A percentile compares a stretch with the other conserved stretches of the same genome.
Conservation (phyloP, 1,140 invertebrate genomes). For the Drosophila sulfurigaster region DNA sequence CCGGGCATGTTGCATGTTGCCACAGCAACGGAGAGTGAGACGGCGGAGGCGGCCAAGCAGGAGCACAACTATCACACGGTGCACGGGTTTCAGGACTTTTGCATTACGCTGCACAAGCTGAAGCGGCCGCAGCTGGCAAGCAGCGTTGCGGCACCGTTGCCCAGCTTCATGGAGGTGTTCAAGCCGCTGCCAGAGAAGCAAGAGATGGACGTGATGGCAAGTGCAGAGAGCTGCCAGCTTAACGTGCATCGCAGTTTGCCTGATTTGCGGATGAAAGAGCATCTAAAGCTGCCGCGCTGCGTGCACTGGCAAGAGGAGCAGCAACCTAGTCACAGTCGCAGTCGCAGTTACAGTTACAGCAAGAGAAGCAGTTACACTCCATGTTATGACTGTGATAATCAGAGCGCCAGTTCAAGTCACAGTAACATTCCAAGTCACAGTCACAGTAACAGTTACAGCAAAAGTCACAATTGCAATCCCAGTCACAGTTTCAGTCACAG, state of each 20-base stretch:
- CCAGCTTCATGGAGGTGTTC: slow-evolving; percentile 55
- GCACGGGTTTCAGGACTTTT: slow-evolving; percentile 68
- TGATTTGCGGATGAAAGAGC: slow-evolving; percentile 10
- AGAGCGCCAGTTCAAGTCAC: too few species aligned
- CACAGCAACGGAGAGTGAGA: too few species aligned
- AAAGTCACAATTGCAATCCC: too few species aligned
- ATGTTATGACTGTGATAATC: too few species aligned
- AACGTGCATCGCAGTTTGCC: slow-evolving; percentile 50
- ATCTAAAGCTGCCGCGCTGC: slow-evolving; percentile 9
- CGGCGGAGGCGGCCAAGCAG: neutral
- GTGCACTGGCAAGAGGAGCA: slow-evolving; percentile 46
- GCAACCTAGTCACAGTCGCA: neutral
- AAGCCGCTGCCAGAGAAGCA: neutral
- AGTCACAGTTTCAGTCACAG: too few species aligned
- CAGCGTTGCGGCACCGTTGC: neutral
- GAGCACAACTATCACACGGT: slow-evolving; percentile 62
- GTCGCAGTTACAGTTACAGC: too few species aligned
- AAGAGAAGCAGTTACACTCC: too few species aligned
- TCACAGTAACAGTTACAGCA: too few species aligned
- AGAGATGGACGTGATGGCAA: too few species aligned
- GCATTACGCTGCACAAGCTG: slow-evolving; percentile 60
- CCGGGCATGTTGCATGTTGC: slow-evolving; percentile 19
- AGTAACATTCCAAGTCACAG: too few species aligned
- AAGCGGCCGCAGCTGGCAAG: slow-evolving; percentile 5
- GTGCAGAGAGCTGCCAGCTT: too few species aligned